A percentile compares a stretch with the other conserved stretches of the same genome.
Evolutionary conservation across 2,888 invertebrate genomes (phyloP).

Genomic region (Melanargia galathea): DNA sequence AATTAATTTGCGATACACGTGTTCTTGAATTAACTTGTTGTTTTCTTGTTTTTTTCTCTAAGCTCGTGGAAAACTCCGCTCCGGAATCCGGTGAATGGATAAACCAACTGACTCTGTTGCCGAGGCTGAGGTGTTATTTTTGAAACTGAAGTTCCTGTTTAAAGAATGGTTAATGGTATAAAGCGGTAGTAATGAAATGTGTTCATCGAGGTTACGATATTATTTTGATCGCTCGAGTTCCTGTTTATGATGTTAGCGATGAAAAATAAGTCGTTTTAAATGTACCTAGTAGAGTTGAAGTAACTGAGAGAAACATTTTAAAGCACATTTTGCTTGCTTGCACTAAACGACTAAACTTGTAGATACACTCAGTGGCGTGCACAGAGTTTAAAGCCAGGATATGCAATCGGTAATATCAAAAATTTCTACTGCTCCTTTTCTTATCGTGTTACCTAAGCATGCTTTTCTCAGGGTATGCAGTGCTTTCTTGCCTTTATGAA

Average conservation of each 20-base stretch:
- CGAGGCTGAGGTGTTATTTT: conserved; percentile 6
- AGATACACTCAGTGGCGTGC: too few species aligned
- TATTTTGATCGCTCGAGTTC: neutral
- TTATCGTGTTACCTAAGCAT: too few species aligned
- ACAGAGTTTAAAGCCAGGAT: too few species aligned
- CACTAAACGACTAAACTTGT: too few species aligned
- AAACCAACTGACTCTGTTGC: neutral
- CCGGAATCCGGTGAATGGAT: conserved; percentile 18
- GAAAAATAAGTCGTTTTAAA: neutral
- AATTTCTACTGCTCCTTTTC: too few species aligned
- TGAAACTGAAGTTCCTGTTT: conserved; percentile 6
- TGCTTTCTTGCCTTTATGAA: too few species aligned
- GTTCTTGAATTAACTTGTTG: conserved; percentile 37
- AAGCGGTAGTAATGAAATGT: neutral
- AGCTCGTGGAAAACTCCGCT: conserved; percentile 22
- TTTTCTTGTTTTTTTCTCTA: conserved; percentile 28
- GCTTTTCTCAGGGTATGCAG: too few species aligned
- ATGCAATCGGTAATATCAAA: too few species aligned
- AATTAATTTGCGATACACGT: conserved; percentile 54
- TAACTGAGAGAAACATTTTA: too few species aligned
- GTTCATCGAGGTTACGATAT: conserved; percentile 1
- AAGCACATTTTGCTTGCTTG: too few species aligned
- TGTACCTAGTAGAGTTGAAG: too few species aligned
- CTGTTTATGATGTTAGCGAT: neutral
- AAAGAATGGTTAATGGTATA: neutral